phyloP scores from a whole-genome alignment of 2,888 invertebrate genomes.

The Petrophora chlorosata region DNA sequence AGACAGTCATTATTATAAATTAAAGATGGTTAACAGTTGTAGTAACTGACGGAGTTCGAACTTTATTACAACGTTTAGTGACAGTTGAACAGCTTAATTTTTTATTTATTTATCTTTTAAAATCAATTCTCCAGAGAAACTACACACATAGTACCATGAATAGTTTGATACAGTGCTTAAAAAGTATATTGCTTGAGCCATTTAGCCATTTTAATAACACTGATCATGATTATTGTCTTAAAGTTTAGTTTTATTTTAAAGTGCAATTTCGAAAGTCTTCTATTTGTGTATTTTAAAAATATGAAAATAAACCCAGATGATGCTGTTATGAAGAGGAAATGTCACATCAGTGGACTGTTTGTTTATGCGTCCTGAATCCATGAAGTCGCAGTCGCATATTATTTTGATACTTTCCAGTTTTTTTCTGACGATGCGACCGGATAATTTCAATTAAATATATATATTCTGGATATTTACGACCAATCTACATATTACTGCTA shows the following conservation, averaged over 20 bases:
- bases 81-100: constrained; percentile 16
- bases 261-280: too few species aligned
- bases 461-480: constrained; percentile 12
- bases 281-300: too few species aligned
- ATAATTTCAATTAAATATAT: constrained; percentile 11
- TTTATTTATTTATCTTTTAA: constrained; percentile 2
- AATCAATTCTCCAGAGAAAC: too few species aligned
- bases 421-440: neutral
- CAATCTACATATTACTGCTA: constrained; percentile 10
- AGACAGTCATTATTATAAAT: constrained; percentile 22
- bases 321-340: constrained; percentile 11
- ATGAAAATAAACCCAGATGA: constrained; percentile 4
- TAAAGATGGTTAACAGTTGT: constrained; percentile 22
- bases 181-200: too few species aligned
- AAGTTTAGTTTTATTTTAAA: too few species aligned
- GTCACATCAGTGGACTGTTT: constrained; percentile 17
- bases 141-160: too few species aligned
- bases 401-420: constrained; percentile 8
- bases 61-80: constrained; percentile 22
- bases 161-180: too few species aligned
- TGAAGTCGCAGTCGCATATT: constrained; percentile 16
- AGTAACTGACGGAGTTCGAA: constrained; percentile 19
- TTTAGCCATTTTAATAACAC: neutral
- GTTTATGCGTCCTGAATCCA: constrained; percentile 21
- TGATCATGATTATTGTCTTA: neutral